A percentile compares a stretch with the other conserved stretches of the same genome.
Conservation (phyloP, 2,113 vertebrate species). For the Nipponia nippon region DNA sequence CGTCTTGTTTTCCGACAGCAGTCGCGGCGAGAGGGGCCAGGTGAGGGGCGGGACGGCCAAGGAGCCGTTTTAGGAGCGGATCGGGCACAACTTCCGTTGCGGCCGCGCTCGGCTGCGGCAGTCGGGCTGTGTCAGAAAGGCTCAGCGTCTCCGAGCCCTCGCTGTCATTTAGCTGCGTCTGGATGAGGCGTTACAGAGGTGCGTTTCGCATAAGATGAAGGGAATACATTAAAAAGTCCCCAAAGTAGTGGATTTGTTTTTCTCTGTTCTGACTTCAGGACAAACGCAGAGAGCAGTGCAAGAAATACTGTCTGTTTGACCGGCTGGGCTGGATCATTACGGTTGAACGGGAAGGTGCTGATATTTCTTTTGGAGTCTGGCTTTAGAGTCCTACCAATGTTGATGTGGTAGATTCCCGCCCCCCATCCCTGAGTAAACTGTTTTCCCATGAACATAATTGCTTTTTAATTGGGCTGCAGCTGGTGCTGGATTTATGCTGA, state of each 20-base stretch:
- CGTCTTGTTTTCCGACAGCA: not conserved
- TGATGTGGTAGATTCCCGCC: not conserved
- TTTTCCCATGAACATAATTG: not conserved
- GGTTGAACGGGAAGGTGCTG: not conserved
- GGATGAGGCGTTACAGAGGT: not conserved
- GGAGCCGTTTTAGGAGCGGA: not conserved
- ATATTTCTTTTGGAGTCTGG: not conserved
- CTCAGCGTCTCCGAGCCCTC: not conserved
- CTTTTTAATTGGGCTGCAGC: conserved; percentile 49
- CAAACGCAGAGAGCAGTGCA: not conserved
- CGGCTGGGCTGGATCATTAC: not conserved
- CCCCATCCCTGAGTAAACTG: not conserved
- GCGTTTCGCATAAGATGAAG: not conserved
- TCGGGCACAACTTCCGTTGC: accelerated
- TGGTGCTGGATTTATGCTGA: conserved; percentile 15
- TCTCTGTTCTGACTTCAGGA: not conserved
- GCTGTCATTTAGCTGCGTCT: accelerated
- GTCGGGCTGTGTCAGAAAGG: accelerated
- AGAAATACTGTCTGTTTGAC: not conserved
- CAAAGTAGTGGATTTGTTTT: not conserved
- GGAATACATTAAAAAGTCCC: not conserved
- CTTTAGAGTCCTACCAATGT: not conserved
- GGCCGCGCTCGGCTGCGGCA: accelerated
- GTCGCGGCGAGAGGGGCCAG: not conserved
- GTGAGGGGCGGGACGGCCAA: not conserved